A percentile compares a stretch with the other conserved stretches of the same genome.
These are phyloP conservation scores for Alviniconcha strummeri DNA, from an alignment of 2,888 invertebrate species.

Conservation along the genomic window DNA sequence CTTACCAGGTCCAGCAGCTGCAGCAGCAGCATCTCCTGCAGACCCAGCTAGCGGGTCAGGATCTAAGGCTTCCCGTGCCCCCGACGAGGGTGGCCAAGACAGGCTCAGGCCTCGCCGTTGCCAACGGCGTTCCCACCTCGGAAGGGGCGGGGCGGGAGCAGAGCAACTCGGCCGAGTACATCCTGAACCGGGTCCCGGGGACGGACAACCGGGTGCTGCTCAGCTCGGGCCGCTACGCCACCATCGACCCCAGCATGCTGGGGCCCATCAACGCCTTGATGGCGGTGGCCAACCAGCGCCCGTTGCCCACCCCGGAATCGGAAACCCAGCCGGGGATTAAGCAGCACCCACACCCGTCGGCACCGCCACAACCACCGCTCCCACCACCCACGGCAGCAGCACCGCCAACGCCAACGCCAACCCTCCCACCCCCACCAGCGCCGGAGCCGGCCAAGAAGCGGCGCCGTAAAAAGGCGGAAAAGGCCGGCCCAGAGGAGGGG, in stretches of 20 bases:
- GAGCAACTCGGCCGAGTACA: slow-evolving; percentile 25
- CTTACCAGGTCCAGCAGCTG: slow-evolving; percentile 27
- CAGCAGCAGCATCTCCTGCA: slow-evolving; percentile 4
- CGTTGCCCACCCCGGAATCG: slow-evolving; percentile 13
- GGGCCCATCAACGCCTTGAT: slow-evolving; percentile 30
- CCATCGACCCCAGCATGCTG: slow-evolving; percentile 32
- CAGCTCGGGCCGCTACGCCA: slow-evolving; percentile 29
- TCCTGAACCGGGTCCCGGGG: slow-evolving; percentile 24
- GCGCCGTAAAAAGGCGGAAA: not conserved
- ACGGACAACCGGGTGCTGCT: slow-evolving; percentile 23
- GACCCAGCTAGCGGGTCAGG: not conserved
- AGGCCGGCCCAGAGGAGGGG: not conserved
- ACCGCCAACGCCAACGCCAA: not conserved
- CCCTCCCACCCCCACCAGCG: not conserved
- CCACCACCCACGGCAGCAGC: not conserved
- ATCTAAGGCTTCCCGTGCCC: not conserved
- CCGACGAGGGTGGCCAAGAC: not conserved
- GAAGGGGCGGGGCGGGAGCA: not conserved
- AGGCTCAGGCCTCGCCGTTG: no score
- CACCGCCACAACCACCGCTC: not conserved
- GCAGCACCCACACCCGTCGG: not conserved
- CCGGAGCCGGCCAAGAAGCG: slow-evolving; percentile 10
- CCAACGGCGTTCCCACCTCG: not conserved
- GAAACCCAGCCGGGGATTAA: not conserved
- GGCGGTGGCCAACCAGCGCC: slow-evolving; percentile 33